phyloP scores from a whole-genome alignment of 2,797 vertebrate genomes.

The Takifugu rubripes region DNA sequence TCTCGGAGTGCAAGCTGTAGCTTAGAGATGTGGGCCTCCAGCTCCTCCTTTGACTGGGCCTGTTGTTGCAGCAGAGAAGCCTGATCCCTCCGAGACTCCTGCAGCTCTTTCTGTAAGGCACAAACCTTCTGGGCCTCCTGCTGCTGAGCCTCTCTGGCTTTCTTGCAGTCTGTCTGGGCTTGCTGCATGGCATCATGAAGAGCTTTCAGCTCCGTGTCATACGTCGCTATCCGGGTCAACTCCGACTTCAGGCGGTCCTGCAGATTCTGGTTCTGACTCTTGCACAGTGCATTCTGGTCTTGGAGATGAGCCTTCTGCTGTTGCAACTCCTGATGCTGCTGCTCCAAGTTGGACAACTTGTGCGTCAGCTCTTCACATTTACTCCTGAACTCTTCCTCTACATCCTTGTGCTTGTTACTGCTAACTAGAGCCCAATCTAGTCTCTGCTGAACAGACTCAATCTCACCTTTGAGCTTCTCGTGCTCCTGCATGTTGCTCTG shows the following conservation, averaged over 20 bases:
- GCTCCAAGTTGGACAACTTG: constrained; percentile 73
- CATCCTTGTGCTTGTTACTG: constrained; percentile 68
- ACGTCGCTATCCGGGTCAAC: constrained; percentile 68
- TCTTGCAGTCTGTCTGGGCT: constrained; percentile 74
- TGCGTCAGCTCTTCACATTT: constrained; percentile 70
- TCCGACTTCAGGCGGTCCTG: constrained; percentile 76
- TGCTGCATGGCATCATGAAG: constrained; percentile 72
- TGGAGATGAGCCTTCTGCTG: constrained; percentile 67
- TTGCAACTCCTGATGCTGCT: constrained; percentile 61
- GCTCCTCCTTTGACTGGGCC: constrained; percentile 60
- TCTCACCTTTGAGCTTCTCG: constrained; percentile 69
- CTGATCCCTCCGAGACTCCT: constrained; percentile 54
- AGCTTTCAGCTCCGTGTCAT: constrained; percentile 76
- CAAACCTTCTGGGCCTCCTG: constrained; percentile 66
- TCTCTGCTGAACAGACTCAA: constrained; percentile 73
- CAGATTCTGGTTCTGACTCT: constrained; percentile 64
- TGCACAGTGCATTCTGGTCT: constrained; percentile 69
- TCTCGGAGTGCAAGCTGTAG: constrained; percentile 69
- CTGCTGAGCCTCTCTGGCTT: constrained; percentile 57
- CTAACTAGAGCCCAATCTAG: constrained; percentile 69
- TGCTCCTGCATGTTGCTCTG: constrained; percentile 71
- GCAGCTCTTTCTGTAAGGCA: constrained; percentile 76
- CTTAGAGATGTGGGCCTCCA: constrained; percentile 71
- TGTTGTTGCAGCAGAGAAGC: constrained; percentile 72
- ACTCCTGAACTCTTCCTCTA: constrained; percentile 66